phyloP scores from a whole-genome alignment of 1,140 invertebrate species.

The Harpegnathos saltator region DNA sequence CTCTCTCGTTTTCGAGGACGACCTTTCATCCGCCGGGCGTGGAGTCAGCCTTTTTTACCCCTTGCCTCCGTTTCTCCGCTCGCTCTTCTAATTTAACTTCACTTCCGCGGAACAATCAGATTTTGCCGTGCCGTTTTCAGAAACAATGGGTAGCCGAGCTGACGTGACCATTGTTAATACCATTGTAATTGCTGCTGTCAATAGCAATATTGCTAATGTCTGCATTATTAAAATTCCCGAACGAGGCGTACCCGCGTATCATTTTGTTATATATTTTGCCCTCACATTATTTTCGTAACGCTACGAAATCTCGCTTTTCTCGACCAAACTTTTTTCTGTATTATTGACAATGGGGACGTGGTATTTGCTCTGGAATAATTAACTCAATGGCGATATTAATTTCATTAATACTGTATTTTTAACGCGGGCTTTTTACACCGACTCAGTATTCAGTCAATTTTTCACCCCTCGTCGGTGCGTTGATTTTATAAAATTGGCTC shows the following conservation, averaged over 20 bases:
- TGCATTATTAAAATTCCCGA: neutral
- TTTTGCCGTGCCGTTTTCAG: neutral
- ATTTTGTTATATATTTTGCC: neutral
- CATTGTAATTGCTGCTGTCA: neutral
- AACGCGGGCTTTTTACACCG: too few species aligned
- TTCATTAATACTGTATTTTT: too few species aligned
- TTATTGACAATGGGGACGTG: too few species aligned
- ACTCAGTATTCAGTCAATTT: too few species aligned
- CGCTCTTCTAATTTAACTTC: constrained; percentile 29
- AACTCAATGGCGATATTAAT: too few species aligned
- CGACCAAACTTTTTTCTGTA: too few species aligned
- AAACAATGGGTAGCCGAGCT: constrained; percentile 1
- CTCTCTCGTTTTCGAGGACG: neutral
- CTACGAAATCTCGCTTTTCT: too few species aligned
- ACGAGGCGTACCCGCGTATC: too few species aligned
- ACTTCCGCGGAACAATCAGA: neutral
- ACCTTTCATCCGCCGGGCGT: constrained; percentile 13
- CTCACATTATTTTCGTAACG: neutral
- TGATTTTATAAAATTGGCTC: neutral
- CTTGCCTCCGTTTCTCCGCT: neutral
- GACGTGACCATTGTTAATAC: neutral
- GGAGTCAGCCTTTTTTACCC: constrained; percentile 19
- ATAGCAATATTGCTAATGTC: neutral
- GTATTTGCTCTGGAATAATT: too few species aligned
- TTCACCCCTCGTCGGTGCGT: neutral